Conservation (phyloP, 2,113 vertebrate genomes). For the Odocoileus hemionus region DNA sequence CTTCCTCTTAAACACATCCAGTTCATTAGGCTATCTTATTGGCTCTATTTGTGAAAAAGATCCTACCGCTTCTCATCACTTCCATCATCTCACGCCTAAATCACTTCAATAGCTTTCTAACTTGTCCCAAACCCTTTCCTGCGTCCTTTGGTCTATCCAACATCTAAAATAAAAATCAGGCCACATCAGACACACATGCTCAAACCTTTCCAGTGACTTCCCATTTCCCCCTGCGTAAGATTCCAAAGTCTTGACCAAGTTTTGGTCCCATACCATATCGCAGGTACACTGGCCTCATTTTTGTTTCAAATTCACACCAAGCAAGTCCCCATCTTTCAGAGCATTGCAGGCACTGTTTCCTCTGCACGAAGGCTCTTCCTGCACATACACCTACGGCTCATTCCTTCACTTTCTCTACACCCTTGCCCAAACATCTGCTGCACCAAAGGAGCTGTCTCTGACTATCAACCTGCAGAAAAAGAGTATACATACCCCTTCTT, state of each 20-base stretch:
- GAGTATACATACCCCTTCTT: not conserved
- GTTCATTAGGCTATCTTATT: not conserved
- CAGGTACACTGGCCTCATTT: not conserved
- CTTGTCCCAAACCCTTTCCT: not conserved
- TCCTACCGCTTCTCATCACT: not conserved
- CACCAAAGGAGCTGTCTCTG: not conserved
- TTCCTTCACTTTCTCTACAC: not conserved
- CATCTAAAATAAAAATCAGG: not conserved
- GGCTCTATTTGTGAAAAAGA: not conserved
- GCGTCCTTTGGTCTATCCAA: not conserved
- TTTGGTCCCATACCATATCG: not conserved
- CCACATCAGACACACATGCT: not conserved
- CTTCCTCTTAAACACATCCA: not conserved
- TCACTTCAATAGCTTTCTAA: not conserved
- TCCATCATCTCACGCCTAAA: not conserved
- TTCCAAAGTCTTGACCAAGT: not conserved
- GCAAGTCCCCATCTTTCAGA: not conserved
- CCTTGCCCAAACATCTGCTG: not conserved
- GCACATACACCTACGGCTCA: not conserved
- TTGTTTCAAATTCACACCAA: not conserved
- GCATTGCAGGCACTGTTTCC: rapidly evolving
- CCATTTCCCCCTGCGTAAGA: not conserved
- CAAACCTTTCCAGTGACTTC: not conserved
- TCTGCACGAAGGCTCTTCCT: not conserved
- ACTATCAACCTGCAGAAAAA: not conserved